Base-by-base conservation (phyloP, 2,113 vertebrate species). In the Aegotheles bennettii region DNA sequence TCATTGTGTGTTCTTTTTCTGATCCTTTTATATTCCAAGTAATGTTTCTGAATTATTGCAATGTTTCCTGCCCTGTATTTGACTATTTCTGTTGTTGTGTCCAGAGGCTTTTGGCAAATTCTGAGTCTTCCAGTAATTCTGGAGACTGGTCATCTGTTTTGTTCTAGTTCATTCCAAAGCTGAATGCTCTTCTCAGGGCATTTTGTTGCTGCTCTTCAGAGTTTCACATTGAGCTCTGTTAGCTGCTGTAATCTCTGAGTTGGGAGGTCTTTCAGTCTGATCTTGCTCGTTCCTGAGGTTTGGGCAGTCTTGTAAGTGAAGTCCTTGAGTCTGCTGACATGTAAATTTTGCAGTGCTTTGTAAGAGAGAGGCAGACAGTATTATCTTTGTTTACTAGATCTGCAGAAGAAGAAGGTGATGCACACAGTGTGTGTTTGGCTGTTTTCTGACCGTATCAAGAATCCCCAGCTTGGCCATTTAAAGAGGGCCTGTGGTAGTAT, bases 261-360 rank as follows among this genome's bases (percentile, higher is more conserved):
- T 59, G 24, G 26, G 61, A 86, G 35, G 38, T 83, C 63, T 74
- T 69, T 4, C 0, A 77, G 59, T 86, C 70, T 74, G 19, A 61
- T 88, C 29, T 31, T 84, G 38, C 35, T 51, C 51, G 36, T 79
- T 89, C 50, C 56, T 71, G 85, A 90, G 50, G 57, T 80, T 24
- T 74, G 76, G 12, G 35, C 67, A 95, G 57, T 65, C 73, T 65
- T 82, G 76, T 64, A 84, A 84, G 50, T 67, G 19, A 92, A 93
- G 93, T 86, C 76, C 88, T 96, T 92, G 92, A 89, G 69, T 60
- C 73, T 84, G 23, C 73, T 84, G 65, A 61, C 36, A 21, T 57
- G n/a, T 89, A 68, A 87, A 71, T 63, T 77, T 36, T 87, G 21
- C 43, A 16, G 31, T 60, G 36, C 60, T 87, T 56, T 75, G 16